These are phyloP conservation scores for Drosophila triauraria DNA, from an alignment of 1,140 invertebrate species.

Conservation along the genomic window DNA sequence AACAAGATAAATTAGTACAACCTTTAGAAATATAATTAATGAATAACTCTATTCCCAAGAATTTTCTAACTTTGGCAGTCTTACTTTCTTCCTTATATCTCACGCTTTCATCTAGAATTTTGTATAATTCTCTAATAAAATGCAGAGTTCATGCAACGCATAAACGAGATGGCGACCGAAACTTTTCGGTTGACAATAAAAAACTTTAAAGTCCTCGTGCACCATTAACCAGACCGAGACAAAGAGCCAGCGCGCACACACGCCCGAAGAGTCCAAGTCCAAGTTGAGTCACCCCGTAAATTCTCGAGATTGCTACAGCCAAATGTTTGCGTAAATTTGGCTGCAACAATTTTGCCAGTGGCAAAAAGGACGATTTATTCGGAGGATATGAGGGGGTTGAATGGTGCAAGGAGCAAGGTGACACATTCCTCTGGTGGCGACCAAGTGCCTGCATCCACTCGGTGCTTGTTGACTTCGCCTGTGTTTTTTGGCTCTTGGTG, in stretches of 20 bases:
- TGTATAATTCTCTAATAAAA: constrained; percentile 42
- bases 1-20: not conserved
- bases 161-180: constrained; percentile 34
- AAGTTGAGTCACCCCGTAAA: constrained; percentile 52
- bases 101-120: constrained; percentile 5
- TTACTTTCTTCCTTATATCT: not conserved
- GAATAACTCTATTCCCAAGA: not conserved
- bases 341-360: constrained; percentile 61
- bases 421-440: constrained; percentile 40
- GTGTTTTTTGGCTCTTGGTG: constrained; percentile 24
- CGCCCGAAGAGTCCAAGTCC: constrained; percentile 6
- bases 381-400: too few relatives aligned
- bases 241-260: constrained; percentile 23
- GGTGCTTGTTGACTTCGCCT: constrained; percentile 34
- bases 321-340: constrained; percentile 65
- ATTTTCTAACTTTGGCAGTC: not conserved
- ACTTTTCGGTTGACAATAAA: constrained; percentile 49
- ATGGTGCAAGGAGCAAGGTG: constrained; percentile 32
- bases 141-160: constrained; percentile 24
- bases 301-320: constrained; percentile 38
- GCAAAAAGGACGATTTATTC: constrained; percentile 22
- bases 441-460: constrained; percentile 40
- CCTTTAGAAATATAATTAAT: not conserved
- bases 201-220: constrained; percentile 61
- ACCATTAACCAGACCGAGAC: constrained; percentile 51